phyloP scores from a whole-genome alignment of 2,888 invertebrate species.

The Coelogynopora nodosa region DNA sequence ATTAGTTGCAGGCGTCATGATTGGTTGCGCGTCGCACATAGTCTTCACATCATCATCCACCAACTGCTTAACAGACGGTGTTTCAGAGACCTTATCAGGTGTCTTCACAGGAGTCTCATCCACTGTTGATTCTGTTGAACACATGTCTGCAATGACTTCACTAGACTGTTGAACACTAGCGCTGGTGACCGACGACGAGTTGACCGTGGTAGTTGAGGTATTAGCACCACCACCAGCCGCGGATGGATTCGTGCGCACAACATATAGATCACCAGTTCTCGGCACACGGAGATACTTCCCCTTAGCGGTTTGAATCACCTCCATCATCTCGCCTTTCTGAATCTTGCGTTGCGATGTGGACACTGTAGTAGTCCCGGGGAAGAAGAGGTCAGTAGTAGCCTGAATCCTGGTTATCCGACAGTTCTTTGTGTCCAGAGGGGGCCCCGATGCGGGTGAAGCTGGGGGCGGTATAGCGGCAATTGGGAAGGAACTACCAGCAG shows the following conservation, averaged over 20 bases:
- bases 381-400: constrained; percentile 7
- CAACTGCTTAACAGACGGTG: neutral
- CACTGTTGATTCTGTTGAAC: neutral
- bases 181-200: neutral
- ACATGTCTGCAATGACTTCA: neutral
- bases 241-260: neutral
- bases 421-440: neutral
- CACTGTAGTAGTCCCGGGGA: constrained; percentile 1
- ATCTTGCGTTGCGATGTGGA: constrained; percentile 16
- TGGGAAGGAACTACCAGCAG: neutral
- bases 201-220: neutral
- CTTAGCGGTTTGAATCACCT: constrained; percentile 36
- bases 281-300: constrained; percentile 40
- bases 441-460: neutral
- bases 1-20: neutral
- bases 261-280: constrained; percentile 36
- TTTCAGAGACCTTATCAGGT: too few species aligned
- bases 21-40: too few species aligned
- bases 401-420: neutral
- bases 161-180: neutral
- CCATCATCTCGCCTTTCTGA: constrained; percentile 29
- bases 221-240: neutral
- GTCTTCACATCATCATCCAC: too few species aligned
- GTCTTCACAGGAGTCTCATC: neutral
- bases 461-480: neutral